Evolutionary conservation across 2,888 invertebrate genomes (phyloP), one percentile per base, ranked within the genome.

Genomic region (Prostheceraeus crozeri): DNA sequence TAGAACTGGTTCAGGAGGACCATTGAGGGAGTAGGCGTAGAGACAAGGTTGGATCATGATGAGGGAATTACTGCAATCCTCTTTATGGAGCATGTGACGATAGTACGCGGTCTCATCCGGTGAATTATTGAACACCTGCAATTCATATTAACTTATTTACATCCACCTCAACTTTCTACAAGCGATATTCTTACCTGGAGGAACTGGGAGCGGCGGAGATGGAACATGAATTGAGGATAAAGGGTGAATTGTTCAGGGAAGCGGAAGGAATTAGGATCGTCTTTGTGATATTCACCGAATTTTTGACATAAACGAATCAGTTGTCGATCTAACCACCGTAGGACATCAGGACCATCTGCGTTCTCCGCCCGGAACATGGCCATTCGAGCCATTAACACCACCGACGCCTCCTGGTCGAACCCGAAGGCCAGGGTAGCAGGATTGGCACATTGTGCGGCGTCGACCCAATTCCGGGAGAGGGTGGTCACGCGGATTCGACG

Each of bases 141-240:
- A n/a, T n/a, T n/a, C n/a, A n/a, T n/a, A n/a, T n/a, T n/a, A n/a
- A n/a, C n/a, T n/a, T n/a, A n/a, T n/a, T n/a, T n/a, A n/a, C n/a
- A n/a, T n/a, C n/a, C n/a, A n/a, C n/a, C n/a, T n/a, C n/a, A n/a
- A n/a, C n/a, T n/a, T n/a, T n/a, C n/a, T n/a, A n/a, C n/a, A n/a
- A n/a, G n/a, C n/a, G n/a, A n/a, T n/a, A 81, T n/a, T n/a, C n/a
- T n/a, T n/a, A n/a, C n/a, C n/a, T 96, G 96, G 65, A 98, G 81
- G 79, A 99, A 99, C 79, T 96, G 98, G 25, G 96, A 98, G 67
- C 98, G 83, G 40, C 98, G 82, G 70, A 99, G 79, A 74, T 99
- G 98, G 78, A 96, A 99, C 94, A 99, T 96, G 78, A 98, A 99
- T 79, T 98, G 98, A 40, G 98, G 98, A 80, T 94, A 99, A 61